Evolutionary conservation across 2,888 invertebrate species (phyloP).

Genomic region (Scrobipalpa atriplicella): DNA sequence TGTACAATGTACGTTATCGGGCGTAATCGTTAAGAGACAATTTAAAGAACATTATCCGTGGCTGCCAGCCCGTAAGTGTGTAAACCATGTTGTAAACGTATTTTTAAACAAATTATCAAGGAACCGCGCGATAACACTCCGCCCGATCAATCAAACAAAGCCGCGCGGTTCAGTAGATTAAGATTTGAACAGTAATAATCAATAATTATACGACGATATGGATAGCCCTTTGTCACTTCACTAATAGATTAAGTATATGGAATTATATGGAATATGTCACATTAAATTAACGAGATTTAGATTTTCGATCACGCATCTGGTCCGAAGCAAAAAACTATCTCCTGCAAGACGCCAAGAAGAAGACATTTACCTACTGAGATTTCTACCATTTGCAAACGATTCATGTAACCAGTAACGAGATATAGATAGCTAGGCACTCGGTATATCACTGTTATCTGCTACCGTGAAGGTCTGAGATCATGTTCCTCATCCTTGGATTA

Average conservation of each 20-base stretch:
- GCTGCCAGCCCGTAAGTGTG: slow-evolving; percentile 63
- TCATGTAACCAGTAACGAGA: background rate
- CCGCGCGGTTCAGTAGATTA: slow-evolving; percentile 57
- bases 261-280: too few relatives aligned
- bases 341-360: too few relatives aligned
- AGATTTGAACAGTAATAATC: slow-evolving; percentile 29
- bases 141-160: slow-evolving; percentile 68
- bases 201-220: background rate
- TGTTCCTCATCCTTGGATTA: slow-evolving; percentile 41
- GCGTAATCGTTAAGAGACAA: background rate
- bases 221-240: background rate
- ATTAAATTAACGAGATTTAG: too few relatives aligned
- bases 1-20: background rate
- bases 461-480: slow-evolving; percentile 58
- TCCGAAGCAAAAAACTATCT: too few relatives aligned
- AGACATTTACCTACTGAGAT: background rate
- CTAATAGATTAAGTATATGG: too few relatives aligned
- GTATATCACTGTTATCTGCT: slow-evolving; percentile 39
- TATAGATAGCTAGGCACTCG: background rate
- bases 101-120: slow-evolving; percentile 75
- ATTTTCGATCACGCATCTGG: too few relatives aligned
- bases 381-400: background rate
- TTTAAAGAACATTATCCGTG: too few relatives aligned
- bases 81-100: slow-evolving; percentile 52
- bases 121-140: slow-evolving; percentile 64